Evolutionary conservation across 2,888 invertebrate species (phyloP).

Genomic region (Brachypterus glaber): DNA sequence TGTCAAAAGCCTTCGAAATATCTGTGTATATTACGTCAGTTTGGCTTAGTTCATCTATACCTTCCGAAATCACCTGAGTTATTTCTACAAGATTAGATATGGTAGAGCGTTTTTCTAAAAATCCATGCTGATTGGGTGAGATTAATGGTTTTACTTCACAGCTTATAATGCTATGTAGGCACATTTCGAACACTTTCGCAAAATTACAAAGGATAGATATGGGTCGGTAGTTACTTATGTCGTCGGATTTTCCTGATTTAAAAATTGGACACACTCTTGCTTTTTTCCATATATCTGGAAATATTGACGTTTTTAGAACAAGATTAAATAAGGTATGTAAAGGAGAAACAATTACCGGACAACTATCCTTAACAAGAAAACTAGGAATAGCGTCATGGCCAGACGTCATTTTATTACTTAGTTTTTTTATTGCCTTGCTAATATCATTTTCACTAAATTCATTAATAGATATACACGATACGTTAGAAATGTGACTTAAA

Average conservation of each 20-base stretch:
- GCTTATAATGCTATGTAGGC: slow-evolving; percentile 3
- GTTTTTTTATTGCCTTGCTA: not conserved
- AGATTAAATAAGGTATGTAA: slow-evolving; percentile 1
- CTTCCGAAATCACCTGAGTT: slow-evolving; percentile 1
- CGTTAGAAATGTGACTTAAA: too few species aligned
- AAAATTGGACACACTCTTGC: slow-evolving; percentile 5
- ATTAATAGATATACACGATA: too few species aligned
- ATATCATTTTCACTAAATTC: not conserved
- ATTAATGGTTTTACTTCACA: slow-evolving; percentile 2
- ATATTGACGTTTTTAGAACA: slow-evolving; percentile 4
- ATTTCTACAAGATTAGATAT: slow-evolving; percentile 3
- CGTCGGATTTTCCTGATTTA: slow-evolving; percentile 3
- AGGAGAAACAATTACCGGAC: slow-evolving; percentile 1
- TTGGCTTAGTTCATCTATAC: not conserved
- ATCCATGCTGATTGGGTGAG: slow-evolving; percentile 4
- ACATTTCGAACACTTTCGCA: slow-evolving; percentile 5
- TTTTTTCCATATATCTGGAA: slow-evolving; percentile 3
- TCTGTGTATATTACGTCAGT: slow-evolving; percentile 4
- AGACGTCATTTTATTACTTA: not conserved
- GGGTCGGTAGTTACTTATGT: slow-evolving; percentile 7
- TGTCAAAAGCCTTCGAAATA: slow-evolving; percentile 6
- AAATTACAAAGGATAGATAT: slow-evolving; percentile 8
- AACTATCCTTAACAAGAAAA: slow-evolving; percentile 5
- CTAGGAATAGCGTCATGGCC: slow-evolving; percentile 1
- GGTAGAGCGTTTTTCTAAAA: slow-evolving; percentile 6